Base-by-base conservation (phyloP, 2,113 vertebrate genomes). In the Antechinus stuartii region DNA sequence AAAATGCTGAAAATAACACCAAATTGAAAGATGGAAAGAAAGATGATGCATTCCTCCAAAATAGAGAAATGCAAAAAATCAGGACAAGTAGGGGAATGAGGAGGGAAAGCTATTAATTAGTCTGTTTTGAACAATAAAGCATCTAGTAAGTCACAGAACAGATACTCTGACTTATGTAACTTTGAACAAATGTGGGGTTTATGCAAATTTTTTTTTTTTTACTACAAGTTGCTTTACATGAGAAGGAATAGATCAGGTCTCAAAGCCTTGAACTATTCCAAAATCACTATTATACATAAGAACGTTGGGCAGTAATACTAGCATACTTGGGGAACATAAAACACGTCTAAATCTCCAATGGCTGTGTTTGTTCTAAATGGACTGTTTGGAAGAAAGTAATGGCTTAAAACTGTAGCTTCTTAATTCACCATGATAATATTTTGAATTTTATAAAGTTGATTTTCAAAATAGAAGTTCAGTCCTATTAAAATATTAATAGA, bases 401-500 rank as follows among this genome's bases (percentile, higher is more conserved):
- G 5, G 61, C 16, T 76, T 76, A 19, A 76, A 76, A 12, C 35
- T 76, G 30, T 76, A 76, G 5, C 30, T n/a, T 11, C n/a, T 92
- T 55, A 93, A 89, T 19, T 94, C 23, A 52, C 52, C 24, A 54
- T 19, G 14, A 9, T 56, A 90, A 91, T 50, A 35, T 56, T 23
- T 91, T n/a, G 6, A 46, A 68, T 2, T 90, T 19, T 6, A 89
- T 76, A 55, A 55, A 30, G 56, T 68, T 91, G 55, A 50, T 91
- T 90, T 30, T 93, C n/a, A 57, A 90, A 42, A 42, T 19, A 56
- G 22, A 94, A 96, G 54, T 8, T 89, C 16, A 3, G 3, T 91
- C 35, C 94, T 90, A 91, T 93, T 91, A 95, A 94, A 90, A 90
- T 23, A 46, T 50, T 94, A 22, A 94, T 25, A 8, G 30, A 35